Conservation (phyloP, 2,888 invertebrate genomes). For the Pyrochroa serraticornis region DNA sequence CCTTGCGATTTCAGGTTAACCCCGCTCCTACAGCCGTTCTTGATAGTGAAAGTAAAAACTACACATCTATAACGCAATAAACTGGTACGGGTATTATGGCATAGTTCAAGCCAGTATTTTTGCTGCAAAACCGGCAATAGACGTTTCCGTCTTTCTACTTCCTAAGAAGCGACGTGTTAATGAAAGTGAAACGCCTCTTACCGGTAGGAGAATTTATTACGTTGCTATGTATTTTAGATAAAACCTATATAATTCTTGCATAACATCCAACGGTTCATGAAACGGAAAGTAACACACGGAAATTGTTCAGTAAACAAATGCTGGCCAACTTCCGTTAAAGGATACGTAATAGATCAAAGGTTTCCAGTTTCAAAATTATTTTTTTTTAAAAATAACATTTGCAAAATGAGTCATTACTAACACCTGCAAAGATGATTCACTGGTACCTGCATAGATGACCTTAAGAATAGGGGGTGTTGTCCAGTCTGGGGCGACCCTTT, state of each 20-base stretch:
- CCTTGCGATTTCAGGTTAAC: conserved; percentile 42
- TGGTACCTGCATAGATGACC: conserved; percentile 27
- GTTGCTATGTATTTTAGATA: too few species aligned
- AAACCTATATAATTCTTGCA: too few species aligned
- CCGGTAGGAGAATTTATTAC: background rate
- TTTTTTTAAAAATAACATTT: background rate
- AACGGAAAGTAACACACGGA: too few species aligned
- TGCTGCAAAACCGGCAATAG: background rate
- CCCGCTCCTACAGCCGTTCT: conserved; percentile 35
- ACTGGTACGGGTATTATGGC: conserved; percentile 16
- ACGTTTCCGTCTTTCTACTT: conserved; percentile 28
- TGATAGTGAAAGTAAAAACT: conserved; percentile 41
- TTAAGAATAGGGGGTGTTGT: conserved; percentile 16
- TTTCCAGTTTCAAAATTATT: too few species aligned
- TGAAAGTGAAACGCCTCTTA: conserved; percentile 24
- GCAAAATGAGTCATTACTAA: conserved; percentile 25
- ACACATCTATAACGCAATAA: conserved; percentile 22
- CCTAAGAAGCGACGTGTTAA: conserved; percentile 12
- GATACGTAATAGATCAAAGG: too few species aligned
- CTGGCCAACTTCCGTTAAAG: too few species aligned
- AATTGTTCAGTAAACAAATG: too few species aligned
- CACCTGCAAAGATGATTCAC: conserved; percentile 29
- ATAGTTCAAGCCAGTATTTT: conserved; percentile 2
- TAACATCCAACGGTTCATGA: too few species aligned
- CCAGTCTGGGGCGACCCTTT: conserved; percentile 20